A percentile compares a stretch with the other conserved stretches of the same genome.
Conservation (phyloP, 2,113 vertebrate genomes). For the Aix galericulata region DNA sequence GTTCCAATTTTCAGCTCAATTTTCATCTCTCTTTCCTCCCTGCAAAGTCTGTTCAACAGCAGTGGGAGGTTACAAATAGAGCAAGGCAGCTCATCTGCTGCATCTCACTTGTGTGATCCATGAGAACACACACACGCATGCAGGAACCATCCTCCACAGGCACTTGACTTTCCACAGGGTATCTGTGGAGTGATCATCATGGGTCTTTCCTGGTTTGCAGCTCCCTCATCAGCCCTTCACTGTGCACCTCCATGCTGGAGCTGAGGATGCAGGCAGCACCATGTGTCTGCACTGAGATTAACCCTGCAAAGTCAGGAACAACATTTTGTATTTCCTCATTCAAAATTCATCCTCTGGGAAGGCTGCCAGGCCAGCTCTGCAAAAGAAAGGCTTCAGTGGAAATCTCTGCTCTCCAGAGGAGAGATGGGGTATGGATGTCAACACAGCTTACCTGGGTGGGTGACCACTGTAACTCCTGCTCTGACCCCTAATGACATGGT, state of each 20-base stretch:
- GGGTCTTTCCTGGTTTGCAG: background rate
- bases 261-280: background rate
- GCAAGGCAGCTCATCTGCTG: conserved; percentile 35
- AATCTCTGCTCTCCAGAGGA: background rate
- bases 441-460: rapidly evolving
- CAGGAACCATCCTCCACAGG: background rate
- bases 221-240: conserved; percentile 45
- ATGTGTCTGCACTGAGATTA: background rate
- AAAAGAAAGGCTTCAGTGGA: background rate
- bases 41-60: conserved; percentile 19
- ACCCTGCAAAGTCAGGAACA: background rate
- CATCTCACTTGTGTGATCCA: background rate
- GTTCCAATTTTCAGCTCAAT: conserved; percentile 2
- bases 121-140: rapidly evolving
- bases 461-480: background rate
- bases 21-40: conserved; percentile 10
- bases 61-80: conserved; percentile 39
- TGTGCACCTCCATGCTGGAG: background rate
- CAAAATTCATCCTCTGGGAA: background rate
- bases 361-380: background rate
- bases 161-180: background rate
- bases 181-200: background rate
- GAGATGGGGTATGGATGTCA: background rate
- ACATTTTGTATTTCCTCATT: background rate
- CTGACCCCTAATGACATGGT: background rate